Conservation (phyloP, 2,113 vertebrate species). For the Psilopsiagon aurifrons region DNA sequence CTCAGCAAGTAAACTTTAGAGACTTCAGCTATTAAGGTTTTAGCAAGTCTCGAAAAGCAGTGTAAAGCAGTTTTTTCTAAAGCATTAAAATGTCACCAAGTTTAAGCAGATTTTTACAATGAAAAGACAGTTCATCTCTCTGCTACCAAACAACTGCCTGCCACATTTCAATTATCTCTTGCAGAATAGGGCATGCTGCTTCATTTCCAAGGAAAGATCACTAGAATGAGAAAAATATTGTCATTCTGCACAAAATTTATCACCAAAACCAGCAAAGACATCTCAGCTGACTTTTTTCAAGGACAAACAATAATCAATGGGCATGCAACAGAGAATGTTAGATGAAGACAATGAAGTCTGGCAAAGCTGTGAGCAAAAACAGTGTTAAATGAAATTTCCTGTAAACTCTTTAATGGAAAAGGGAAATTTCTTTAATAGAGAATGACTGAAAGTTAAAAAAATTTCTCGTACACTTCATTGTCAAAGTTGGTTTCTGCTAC, state of each 20-base stretch:
- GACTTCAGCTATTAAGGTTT: not conserved
- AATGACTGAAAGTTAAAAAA: not conserved
- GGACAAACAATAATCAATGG: not conserved
- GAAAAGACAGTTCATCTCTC: not conserved
- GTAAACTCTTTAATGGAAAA: not conserved
- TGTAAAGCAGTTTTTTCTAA: not conserved
- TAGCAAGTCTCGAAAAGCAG: not conserved
- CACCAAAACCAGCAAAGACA: not conserved
- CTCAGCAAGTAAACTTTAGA: not conserved
- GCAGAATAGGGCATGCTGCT: not conserved
- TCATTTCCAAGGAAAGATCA: not conserved
- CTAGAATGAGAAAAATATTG: not conserved
- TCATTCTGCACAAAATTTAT: not conserved
- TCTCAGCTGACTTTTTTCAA: not conserved
- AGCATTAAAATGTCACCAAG: not conserved
- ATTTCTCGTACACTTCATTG: not conserved
- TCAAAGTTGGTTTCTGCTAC: not conserved
- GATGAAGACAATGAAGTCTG: not conserved
- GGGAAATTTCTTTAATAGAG: not conserved
- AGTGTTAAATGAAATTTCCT: not conserved
- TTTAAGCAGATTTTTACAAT: not conserved
- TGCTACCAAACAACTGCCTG: not conserved
- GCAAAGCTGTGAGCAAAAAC: not conserved
- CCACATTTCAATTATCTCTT: not conserved
- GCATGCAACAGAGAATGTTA: not conserved